Conservation (phyloP, 1,140 invertebrate species). For the Limonius californicus region DNA sequence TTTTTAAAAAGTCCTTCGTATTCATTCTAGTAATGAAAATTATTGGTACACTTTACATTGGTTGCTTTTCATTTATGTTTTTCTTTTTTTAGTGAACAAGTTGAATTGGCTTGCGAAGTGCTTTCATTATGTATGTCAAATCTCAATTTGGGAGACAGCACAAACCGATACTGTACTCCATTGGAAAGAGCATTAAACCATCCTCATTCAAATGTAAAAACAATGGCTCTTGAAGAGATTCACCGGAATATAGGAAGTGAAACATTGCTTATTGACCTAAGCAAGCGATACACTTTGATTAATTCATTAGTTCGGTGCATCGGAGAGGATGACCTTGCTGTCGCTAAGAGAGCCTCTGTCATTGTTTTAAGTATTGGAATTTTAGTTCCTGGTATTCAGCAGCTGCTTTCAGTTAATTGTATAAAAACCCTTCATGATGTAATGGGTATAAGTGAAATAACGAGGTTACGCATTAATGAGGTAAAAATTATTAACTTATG, state of each 20-base stretch:
- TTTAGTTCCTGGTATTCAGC: conserved; percentile 45
- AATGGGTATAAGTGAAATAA: conserved; percentile 52
- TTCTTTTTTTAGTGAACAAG: conserved; percentile 42
- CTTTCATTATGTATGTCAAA: conserved; percentile 55
- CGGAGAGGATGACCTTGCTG: conserved; percentile 54
- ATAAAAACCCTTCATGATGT: conserved; percentile 52
- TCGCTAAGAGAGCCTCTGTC: conserved; percentile 56
- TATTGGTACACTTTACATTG: neutral
- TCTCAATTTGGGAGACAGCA: conserved; percentile 50
- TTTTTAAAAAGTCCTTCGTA: no score
- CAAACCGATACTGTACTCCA: conserved; percentile 48
- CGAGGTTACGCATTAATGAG: conserved; percentile 60
- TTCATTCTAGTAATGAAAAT: no score
- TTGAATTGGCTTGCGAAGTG: conserved; percentile 56
- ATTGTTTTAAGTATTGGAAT: conserved; percentile 54
- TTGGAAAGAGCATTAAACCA: conserved; percentile 55
- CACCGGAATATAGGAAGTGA: conserved; percentile 35
- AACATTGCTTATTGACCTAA: conserved; percentile 41
- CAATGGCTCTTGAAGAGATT: conserved; percentile 52
- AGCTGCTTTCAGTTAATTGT: conserved; percentile 50
- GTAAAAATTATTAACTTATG: no score
- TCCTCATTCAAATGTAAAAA: conserved; percentile 50
- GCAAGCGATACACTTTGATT: conserved; percentile 53
- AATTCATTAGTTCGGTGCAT: conserved; percentile 54
- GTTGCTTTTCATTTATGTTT: neutral